Percentiles rank a stretch among this genome's conserved stretches.
Conservation (phyloP, 2,797 vertebrate genomes). For the Pseudomugil tenellus region DNA sequence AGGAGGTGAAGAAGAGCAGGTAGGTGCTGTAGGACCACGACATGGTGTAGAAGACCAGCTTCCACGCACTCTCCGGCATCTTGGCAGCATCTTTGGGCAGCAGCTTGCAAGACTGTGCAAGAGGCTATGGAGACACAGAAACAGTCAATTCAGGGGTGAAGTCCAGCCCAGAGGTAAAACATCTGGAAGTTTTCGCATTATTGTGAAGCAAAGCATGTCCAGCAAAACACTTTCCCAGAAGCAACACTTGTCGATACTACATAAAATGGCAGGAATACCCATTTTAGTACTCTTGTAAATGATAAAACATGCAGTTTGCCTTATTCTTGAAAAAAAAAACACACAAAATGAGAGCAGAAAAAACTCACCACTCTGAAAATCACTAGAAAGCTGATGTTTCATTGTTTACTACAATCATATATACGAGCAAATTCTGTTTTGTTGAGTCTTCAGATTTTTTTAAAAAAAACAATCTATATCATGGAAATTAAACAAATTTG, state of each 20-base stretch:
- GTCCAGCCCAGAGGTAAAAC: neutral
- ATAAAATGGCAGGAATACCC: neutral
- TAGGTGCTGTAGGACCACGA: conserved; percentile 93
- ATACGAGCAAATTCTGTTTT: neutral
- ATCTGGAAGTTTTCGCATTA: conserved; percentile 13
- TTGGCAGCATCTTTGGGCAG: conserved; percentile 92
- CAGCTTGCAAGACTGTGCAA: conserved; percentile 86
- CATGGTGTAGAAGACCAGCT: conserved; percentile 93
- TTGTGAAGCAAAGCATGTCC: neutral
- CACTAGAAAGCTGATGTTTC: conserved; percentile 12
- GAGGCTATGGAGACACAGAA: conserved; percentile 81
- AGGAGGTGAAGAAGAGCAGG: conserved; percentile 92
- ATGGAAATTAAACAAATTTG: neutral
- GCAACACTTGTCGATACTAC: neutral
- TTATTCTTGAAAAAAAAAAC: neutral
- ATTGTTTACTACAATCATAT: neutral
- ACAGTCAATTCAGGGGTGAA: conserved; percentile 27
- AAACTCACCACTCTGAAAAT: conserved; percentile 1
- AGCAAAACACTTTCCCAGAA: conserved; percentile 3
- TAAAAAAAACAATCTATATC: neutral
- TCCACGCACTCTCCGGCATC: conserved; percentile 98
- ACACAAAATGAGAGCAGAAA: neutral
- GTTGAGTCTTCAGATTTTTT: neutral
- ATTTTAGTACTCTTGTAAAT: neutral
- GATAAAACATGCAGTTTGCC: neutral